Base-by-base conservation (phyloP, 2,797 vertebrate species). In the Anolis apletophallus region DNA sequence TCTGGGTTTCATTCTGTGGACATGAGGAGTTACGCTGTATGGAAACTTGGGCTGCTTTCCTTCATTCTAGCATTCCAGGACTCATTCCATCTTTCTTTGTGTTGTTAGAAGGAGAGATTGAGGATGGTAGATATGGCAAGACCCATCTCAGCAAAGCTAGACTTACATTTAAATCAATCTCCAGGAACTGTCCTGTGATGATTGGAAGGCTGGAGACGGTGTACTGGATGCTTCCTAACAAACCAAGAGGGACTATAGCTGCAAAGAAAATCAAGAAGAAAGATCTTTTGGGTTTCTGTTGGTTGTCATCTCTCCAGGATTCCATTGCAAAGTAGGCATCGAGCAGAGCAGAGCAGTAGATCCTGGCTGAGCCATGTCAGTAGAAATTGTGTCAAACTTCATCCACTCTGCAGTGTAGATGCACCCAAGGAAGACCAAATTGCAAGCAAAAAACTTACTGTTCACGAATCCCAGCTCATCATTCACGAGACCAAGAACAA, bases 211-310 rank as follows among this genome's bases (percentile, higher is more conserved):
- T 96, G 73, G 93, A 95, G 61, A 93, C 84, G 0, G 88, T 94
- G 21, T 93, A 92, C 64, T 96, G 95, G 67, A 93, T 85, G 1
- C 95, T 96, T 73, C 92, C 92, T 89, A 96, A 36, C 40, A 96
- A 88, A 2, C 93, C 94, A 89, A 96, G 90, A 0, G 93, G 90
- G 52, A 95, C 80, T 85, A 95, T 76, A 26, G 93, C 96, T 96
- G 93, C 1, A 40, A 29, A 21, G 6, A 94, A 91, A 54, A n/a
- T 1, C 1, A 13, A 59, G 6, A 1, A 14, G 5, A 46, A 14
- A 81, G 54, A 0, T 0, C 0, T 36, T 10, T 29, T 29, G 26
- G 26, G 26, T 26, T 29, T 32, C 29, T 46, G 13, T 29, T 16
- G 0, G 4, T 34, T 1, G 1, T 7, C 2, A 9, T 3, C 13